Evolutionary conservation across 2,113 vertebrate species (phyloP).

Genomic region (Brachypodius melanocephalos): DNA sequence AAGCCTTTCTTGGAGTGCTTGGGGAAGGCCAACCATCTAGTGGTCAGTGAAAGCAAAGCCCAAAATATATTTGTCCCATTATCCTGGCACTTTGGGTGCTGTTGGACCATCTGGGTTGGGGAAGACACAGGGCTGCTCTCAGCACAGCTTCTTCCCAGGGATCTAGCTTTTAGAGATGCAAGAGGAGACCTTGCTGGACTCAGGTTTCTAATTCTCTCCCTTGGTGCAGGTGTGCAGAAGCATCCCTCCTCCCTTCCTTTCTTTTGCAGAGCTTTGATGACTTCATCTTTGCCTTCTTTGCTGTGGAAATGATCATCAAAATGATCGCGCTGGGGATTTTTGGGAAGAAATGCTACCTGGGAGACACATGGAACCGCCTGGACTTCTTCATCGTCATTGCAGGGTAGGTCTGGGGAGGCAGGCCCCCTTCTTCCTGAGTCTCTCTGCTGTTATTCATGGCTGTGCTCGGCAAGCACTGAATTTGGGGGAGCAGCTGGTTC

Average conservation of each 20-base stretch:
- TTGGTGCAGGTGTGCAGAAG: accelerated
- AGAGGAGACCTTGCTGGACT: not conserved
- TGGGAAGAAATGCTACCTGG: conserved; percentile 97
- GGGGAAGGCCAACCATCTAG: not conserved
- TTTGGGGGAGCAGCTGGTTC: not conserved
- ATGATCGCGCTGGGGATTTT: conserved; percentile 98
- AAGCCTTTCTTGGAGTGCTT: not conserved
- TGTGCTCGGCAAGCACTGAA: accelerated
- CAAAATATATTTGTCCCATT: not conserved
- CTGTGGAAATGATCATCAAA: conserved; percentile 98
- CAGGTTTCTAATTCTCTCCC: not conserved
- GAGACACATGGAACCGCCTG: conserved; percentile 97
- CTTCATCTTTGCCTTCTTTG: conserved; percentile 99
- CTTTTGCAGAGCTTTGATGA: conserved; percentile 90
- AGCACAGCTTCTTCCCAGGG: not conserved
- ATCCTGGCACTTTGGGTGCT: not conserved
- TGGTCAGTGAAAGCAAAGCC: not conserved
- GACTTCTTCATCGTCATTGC: conserved; percentile 98
- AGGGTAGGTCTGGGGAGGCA: conserved; percentile 77
- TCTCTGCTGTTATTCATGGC: not conserved
- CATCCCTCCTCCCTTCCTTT: not conserved
- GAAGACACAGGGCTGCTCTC: not conserved
- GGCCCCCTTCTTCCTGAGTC: accelerated
- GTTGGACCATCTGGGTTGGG: not conserved
- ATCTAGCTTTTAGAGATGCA: not conserved